These are phyloP conservation scores for Hesperia comma DNA, from an alignment of 2,888 invertebrate species.

Conservation along the genomic window DNA sequence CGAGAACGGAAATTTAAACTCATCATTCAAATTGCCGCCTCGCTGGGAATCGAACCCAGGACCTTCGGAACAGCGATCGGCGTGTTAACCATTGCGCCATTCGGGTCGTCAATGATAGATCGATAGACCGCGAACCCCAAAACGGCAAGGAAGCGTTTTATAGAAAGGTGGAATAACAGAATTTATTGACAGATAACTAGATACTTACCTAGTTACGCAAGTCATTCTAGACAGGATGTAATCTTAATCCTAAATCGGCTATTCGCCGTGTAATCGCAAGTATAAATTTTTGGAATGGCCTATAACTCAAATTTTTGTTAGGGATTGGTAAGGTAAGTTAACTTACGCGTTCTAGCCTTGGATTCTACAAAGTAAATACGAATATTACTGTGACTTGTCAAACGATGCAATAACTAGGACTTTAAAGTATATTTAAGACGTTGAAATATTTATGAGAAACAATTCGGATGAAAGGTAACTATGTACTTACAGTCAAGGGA, in stretches of 20 bases:
- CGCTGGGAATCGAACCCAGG: no score
- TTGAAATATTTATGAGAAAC: no score
- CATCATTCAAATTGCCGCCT: no score
- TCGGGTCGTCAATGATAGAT: no score
- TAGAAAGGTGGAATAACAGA: conserved; percentile 23
- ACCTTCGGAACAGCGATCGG: no score
- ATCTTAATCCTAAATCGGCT: not conserved
- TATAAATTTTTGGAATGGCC: not conserved
- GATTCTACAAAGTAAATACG: not conserved
- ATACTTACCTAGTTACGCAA: conserved; percentile 24
- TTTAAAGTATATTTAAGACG: no score
- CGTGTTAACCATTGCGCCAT: no score
- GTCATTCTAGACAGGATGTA: conserved; percentile 19
- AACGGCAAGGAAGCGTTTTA: conserved; percentile 38
- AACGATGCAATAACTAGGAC: no score
- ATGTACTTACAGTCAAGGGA: no score
- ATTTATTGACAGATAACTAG: conserved; percentile 27
- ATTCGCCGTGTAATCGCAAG: not conserved
- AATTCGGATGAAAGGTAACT: no score
- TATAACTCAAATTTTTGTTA: not conserved
- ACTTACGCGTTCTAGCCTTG: not conserved
- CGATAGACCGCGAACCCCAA: conserved; percentile 26
- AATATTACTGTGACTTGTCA: no score
- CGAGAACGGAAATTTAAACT: no score
- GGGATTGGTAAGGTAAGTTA: not conserved